These are phyloP conservation scores for Drosophila malerkotliana DNA, from an alignment of 1,140 invertebrate genomes.

Conservation along the genomic window DNA sequence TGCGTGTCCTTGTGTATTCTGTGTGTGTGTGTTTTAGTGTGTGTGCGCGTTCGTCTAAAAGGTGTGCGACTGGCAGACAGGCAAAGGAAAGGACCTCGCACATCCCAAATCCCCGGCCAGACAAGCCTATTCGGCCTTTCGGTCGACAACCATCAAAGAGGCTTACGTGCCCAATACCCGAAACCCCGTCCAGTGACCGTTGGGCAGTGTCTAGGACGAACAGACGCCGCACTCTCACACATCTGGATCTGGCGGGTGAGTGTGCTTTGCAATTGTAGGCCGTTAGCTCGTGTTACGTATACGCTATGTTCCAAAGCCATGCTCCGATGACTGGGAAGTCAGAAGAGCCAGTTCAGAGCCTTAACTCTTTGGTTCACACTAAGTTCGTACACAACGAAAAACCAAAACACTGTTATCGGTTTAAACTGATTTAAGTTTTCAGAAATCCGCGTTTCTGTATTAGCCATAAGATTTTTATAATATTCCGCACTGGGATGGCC, in stretches of 20 bases:
- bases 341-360: conserved; percentile 8
- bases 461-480: no score
- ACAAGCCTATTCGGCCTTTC: conserved; percentile 28
- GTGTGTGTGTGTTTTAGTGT: conserved; percentile 11
- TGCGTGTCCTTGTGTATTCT: conserved; percentile 13
- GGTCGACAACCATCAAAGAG: conserved; percentile 49
- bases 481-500: no score
- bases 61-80: conserved; percentile 30
- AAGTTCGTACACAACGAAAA: background rate
- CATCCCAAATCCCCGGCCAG: conserved; percentile 38
- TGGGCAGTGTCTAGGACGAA: conserved; percentile 21
- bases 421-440: no score
- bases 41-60: conserved; percentile 7
- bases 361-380: conserved; percentile 1
- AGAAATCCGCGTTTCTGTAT: no score
- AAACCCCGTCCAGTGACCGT: conserved; percentile 15
- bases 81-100: conserved; percentile 27
- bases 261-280: conserved; percentile 29
- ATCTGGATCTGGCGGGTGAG: conserved; percentile 14
- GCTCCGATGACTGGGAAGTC: conserved; percentile 11
- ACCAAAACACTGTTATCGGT: background rate
- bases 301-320: conserved; percentile 19
- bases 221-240: conserved; percentile 1
- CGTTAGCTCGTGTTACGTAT: conserved; percentile 20
- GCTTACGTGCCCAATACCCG: conserved; percentile 35